Conservation (phyloP, 2,888 invertebrate genomes). For the Cheilosia vulpina region DNA sequence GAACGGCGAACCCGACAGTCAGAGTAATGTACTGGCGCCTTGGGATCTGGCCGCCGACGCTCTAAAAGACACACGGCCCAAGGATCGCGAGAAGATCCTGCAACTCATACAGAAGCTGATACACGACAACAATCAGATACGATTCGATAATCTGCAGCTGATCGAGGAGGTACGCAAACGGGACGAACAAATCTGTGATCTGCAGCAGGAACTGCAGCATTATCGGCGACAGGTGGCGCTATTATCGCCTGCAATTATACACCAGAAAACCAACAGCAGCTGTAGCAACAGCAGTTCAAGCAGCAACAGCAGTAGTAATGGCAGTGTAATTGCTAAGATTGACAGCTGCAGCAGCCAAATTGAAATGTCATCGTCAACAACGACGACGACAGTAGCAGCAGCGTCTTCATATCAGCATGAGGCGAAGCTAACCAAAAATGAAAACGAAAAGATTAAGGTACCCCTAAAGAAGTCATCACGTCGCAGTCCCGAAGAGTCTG, state of each 20-base stretch:
- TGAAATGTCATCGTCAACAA: slow-evolving; percentile 49
- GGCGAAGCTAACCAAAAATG: slow-evolving; percentile 59
- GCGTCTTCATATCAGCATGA: slow-evolving; percentile 68
- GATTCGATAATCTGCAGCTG: slow-evolving; percentile 81
- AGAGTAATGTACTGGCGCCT: slow-evolving; percentile 82
- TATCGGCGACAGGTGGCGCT: slow-evolving; percentile 79
- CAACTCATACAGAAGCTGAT: slow-evolving; percentile 81
- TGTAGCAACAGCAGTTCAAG: slow-evolving; percentile 72
- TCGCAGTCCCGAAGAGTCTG: slow-evolving; percentile 78
- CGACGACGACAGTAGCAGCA: slow-evolving; percentile 17
- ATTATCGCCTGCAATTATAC: slow-evolving; percentile 64
- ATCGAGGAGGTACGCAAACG: slow-evolving; percentile 81
- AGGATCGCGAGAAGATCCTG: slow-evolving; percentile 82
- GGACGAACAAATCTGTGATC: slow-evolving; percentile 81
- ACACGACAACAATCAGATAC: slow-evolving; percentile 82
- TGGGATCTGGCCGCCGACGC: slow-evolving; percentile 83
- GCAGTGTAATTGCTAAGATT: slow-evolving; percentile 76
- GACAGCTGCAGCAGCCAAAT: slow-evolving; percentile 64
- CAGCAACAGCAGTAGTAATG: slow-evolving; percentile 68
- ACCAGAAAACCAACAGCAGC: slow-evolving; percentile 70
- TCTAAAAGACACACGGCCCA: slow-evolving; percentile 81
- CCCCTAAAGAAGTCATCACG: slow-evolving; percentile 79
- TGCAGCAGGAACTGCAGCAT: slow-evolving; percentile 81
- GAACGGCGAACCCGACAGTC: slow-evolving; percentile 83
- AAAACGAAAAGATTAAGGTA: slow-evolving; percentile 77